Evolutionary conservation across 2,113 vertebrate species (phyloP).

Genomic region (Leptodactylus fuscus): DNA sequence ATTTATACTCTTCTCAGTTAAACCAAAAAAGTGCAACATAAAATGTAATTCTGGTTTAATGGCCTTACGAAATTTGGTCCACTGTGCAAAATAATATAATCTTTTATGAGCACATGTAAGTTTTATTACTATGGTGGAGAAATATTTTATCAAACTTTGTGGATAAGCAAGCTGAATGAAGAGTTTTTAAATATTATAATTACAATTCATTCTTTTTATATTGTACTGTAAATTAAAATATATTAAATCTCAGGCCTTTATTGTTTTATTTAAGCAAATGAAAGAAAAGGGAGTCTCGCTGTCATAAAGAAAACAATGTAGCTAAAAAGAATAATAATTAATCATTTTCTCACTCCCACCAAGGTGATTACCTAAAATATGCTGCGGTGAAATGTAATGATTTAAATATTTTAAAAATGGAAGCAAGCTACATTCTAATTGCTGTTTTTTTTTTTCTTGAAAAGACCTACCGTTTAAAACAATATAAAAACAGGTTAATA

Average conservation of each 20-base stretch:
- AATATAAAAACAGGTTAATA: too few relatives aligned
- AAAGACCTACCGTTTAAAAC: too few relatives aligned
- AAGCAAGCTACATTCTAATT: background rate
- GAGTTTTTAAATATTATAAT: background rate
- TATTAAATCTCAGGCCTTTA: background rate
- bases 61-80: too few relatives aligned
- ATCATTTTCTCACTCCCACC: background rate
- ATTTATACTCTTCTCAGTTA: too few relatives aligned
- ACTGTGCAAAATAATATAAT: background rate
- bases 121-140: too few relatives aligned
- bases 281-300: background rate
- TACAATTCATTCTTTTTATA: background rate
- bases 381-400: background rate
- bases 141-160: background rate
- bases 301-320: background rate
- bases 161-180: background rate
- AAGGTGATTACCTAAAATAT: background rate
- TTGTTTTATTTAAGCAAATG: background rate
- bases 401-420: background rate
- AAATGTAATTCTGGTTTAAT: too few relatives aligned
- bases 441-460: background rate
- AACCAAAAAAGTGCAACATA: too few relatives aligned
- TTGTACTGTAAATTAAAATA: background rate
- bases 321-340: background rate
- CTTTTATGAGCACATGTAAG: background rate